These are phyloP conservation scores for Crambe crambe DNA, from an alignment of 37 sponge, comb jelly and placozoan species.

Conservation along the genomic window DNA sequence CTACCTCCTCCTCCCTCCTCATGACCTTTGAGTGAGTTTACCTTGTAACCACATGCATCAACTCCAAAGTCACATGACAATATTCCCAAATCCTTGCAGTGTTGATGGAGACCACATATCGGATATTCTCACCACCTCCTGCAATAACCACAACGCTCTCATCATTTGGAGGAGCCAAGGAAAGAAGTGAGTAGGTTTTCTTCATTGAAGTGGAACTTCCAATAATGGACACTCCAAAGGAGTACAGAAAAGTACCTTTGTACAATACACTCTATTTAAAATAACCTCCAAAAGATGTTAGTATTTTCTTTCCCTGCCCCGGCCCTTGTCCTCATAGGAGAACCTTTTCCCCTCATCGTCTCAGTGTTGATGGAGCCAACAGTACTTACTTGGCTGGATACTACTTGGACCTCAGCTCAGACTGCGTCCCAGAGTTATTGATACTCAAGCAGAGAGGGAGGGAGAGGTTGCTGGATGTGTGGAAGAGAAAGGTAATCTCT, in stretches of 20 bases:
- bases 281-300: no score
- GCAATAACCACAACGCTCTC: neutral
- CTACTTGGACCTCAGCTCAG: conserved; percentile 50
- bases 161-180: conserved; percentile 29
- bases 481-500: neutral
- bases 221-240: no score
- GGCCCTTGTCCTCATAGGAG: neutral
- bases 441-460: neutral
- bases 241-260: no score
- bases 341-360: neutral
- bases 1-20: neutral
- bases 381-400: neutral
- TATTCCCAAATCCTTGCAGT: no score
- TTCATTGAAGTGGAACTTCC: no score
- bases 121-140: conserved; percentile 32
- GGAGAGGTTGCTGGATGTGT: conserved; percentile 1
- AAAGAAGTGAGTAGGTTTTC: conserved; percentile 5
- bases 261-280: conserved; percentile 1
- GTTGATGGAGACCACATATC: conserved; percentile 63
- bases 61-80: no score
- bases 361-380: neutral
- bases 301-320: neutral
- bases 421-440: conserved; percentile 31
- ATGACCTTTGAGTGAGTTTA: conserved; percentile 36
- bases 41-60: no score